Percentiles rank a stretch among this genome's conserved stretches.
Evolutionary conservation across 2,113 vertebrate genomes (phyloP).

Genomic region (Prolemur simus): DNA sequence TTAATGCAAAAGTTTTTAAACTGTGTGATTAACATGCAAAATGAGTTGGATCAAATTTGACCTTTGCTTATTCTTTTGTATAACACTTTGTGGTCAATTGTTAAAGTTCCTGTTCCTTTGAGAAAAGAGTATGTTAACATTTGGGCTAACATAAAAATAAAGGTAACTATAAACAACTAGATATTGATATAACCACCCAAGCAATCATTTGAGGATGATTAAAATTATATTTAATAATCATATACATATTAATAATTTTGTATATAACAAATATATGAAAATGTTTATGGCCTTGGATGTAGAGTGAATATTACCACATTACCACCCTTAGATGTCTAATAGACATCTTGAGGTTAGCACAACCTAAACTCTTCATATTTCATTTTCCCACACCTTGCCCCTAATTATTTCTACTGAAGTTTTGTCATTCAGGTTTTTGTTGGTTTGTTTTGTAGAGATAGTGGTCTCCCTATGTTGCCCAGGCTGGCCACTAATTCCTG

Average conservation of each 20-base stretch:
- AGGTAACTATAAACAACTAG: neutral
- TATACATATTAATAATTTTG: too few relatives aligned
- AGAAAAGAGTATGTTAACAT: conserved; percentile 40
- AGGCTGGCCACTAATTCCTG: neutral
- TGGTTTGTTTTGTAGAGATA: neutral
- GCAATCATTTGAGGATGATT: neutral
- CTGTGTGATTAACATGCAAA: conserved; percentile 50
- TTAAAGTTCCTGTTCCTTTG: conserved; percentile 54
- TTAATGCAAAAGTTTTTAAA: conserved; percentile 33
- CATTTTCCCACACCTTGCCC: neutral
- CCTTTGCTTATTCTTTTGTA: conserved; percentile 42
- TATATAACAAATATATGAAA: neutral
- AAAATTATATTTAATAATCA: neutral
- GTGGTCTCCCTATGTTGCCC: neutral
- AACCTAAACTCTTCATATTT: neutral
- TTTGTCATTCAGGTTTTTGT: neutral
- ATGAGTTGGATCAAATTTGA: conserved; percentile 44
- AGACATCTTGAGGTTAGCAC: neutral
- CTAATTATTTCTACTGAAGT: neutral
- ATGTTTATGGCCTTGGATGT: neutral
- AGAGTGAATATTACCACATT: neutral
- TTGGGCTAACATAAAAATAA: conserved; percentile 23
- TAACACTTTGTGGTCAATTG: neutral
- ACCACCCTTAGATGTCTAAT: neutral
- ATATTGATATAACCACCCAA: neutral